Evolutionary conservation across 2,888 invertebrate genomes (phyloP), one percentile per base, ranked within the genome.

Genomic region (Pollenia labialis): DNA sequence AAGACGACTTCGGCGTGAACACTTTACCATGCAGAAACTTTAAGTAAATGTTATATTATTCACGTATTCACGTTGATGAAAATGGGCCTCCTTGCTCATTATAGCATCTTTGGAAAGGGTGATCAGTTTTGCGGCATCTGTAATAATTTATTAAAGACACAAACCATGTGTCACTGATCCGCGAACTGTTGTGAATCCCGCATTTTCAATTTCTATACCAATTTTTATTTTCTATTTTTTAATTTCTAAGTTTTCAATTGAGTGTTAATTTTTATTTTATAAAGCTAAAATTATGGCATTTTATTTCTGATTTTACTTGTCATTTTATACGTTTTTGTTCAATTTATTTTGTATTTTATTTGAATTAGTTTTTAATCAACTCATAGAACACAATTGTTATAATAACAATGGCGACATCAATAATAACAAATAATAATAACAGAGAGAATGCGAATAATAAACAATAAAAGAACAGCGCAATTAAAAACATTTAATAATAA

Each of bases 401-500:
- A 16, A n/a, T 12, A 18, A 75, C 16, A 18, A 48, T 40, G 14
- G 23, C 12, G 42, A 42, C 32, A 60, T 12, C 40, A 60, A 74
- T 62, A n/a, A 60, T 8, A 60, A 62, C 12, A 46, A 48, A 8
- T 11, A 12, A 77, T 14, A 52, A 52, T 44, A 7, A 32, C 42
- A 56, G 14, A 9, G 62, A 60, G 23, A 69, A 79, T 69, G 23
- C 18, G 42, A 69, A 50, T 50, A 60, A 79, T 42, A 52, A 64
- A 76, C 76, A 64, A 76, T 32, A 58, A 46, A 64, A 64, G 44
- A 46, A 56, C 62, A 64, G 50, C 32, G 46, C 71, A 62, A 80
- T 80, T 80, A 72, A 72, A 32, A 80, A 64, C 32, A 80, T 71
- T 80, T 71, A 80, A 79, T 60, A 71, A 79, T 60, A 71, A 52